phyloP scores from a whole-genome alignment of 1,140 invertebrate species.

The Drosophila ambigua region DNA sequence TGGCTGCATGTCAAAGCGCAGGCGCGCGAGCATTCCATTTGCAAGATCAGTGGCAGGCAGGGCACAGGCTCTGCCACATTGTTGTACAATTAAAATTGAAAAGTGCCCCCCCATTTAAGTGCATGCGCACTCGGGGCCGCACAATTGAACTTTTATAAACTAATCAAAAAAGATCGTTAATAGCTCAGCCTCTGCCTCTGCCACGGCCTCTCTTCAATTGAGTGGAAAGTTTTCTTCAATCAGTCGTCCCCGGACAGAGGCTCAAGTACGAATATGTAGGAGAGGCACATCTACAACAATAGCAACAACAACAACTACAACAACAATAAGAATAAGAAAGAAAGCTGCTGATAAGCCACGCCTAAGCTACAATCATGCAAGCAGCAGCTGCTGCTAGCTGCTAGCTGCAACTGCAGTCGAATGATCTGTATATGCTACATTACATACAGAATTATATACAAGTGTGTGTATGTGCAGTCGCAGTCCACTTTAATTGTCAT shows the following conservation, averaged over 20 bases:
- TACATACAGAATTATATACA: not conserved
- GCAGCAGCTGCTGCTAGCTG: slow-evolving; percentile 8
- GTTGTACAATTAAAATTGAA: slow-evolving; percentile 71
- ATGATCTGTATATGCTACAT: not conserved
- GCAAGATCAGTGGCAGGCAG: slow-evolving; percentile 52
- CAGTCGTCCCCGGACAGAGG: slow-evolving; percentile 52
- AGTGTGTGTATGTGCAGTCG: slow-evolving; percentile 22
- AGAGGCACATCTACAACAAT: slow-evolving; percentile 32
- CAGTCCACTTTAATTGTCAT: slow-evolving; percentile 48
- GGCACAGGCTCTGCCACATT: slow-evolving; percentile 52
- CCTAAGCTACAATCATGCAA: slow-evolving; percentile 45
- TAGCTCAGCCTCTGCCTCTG: slow-evolving; percentile 18
- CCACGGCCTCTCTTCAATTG: slow-evolving; percentile 34
- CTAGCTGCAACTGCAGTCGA: slow-evolving; percentile 25
- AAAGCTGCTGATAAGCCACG: slow-evolving; percentile 69
- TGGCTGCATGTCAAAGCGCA: slow-evolving; percentile 31
- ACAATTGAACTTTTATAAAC: slow-evolving; percentile 81
- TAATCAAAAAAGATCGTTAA: slow-evolving; percentile 65
- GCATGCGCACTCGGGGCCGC: slow-evolving; percentile 48
- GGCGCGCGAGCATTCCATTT: slow-evolving; percentile 31
- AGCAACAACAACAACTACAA: slow-evolving; percentile 35
- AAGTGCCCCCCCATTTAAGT: slow-evolving; percentile 63
- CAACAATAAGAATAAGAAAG: slow-evolving; percentile 41
- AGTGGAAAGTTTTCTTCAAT: slow-evolving; percentile 72
- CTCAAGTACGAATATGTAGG: slow-evolving; percentile 49